Evolutionary conservation across 2,888 invertebrate genomes (phyloP).

Genomic region (Rhaphigaster nebulosa): DNA sequence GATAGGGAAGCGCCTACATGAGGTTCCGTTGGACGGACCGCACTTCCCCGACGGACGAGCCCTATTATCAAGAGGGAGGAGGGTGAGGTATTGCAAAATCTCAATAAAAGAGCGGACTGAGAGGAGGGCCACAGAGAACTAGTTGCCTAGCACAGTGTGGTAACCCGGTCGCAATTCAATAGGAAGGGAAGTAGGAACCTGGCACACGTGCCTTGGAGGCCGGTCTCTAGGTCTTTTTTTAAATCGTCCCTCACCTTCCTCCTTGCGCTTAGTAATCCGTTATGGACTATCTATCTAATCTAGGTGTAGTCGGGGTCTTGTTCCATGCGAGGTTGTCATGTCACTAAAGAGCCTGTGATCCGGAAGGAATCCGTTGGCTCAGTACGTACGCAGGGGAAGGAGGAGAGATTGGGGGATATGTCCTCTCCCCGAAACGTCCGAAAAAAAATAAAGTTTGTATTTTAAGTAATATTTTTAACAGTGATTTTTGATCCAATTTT

Average conservation of each 20-base stretch:
- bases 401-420: too few species aligned
- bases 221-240: constrained; percentile 25
- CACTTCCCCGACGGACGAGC: not conserved
- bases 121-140: not conserved
- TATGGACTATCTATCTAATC: not conserved
- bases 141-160: not conserved
- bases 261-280: not conserved
- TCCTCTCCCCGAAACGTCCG: too few species aligned
- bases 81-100: not conserved
- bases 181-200: not conserved
- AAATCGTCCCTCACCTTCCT: constrained; percentile 36
- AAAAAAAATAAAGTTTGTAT: too few species aligned
- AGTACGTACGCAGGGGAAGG: too few species aligned
- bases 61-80: not conserved
- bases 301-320: not conserved
- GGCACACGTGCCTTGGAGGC: constrained; percentile 31
- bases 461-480: too few species aligned
- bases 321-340: not conserved
- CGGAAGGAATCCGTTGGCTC: too few species aligned
- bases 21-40: not conserved
- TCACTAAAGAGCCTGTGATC: too few species aligned
- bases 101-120: not conserved
- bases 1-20: not conserved
- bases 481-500: too few species aligned
- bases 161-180: not conserved